Percentiles rank a stretch among this genome's conserved stretches.
phyloP scores from a whole-genome alignment of 92 coral and sea anemone species.

The Palythoa grandis region DNA sequence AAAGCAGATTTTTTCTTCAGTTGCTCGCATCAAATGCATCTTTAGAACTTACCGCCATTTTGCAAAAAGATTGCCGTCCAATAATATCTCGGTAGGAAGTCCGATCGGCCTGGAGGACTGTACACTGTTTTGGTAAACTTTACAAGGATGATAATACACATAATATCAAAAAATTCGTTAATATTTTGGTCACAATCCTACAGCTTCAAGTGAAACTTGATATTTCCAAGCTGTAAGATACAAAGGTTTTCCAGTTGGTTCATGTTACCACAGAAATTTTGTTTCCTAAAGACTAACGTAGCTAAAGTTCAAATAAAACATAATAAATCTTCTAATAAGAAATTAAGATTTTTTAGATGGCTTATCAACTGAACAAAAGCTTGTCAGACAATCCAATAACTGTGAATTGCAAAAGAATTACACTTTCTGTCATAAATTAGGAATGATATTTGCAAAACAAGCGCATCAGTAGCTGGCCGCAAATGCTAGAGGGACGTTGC shows the following conservation, averaged over 20 bases:
- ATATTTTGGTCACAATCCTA: background rate
- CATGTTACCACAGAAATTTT: background rate
- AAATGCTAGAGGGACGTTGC: no score
- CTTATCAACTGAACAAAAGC: background rate
- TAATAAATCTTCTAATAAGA: background rate
- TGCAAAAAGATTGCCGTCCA: slow-evolving; percentile 25
- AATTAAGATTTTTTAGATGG: background rate
- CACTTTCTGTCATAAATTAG: background rate
- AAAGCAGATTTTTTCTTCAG: background rate
- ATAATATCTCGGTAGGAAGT: slow-evolving; percentile 38
- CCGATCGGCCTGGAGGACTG: slow-evolving; percentile 17
- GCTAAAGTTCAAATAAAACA: background rate
- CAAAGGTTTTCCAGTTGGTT: background rate
- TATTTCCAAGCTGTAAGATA: background rate
- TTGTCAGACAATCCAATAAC: slow-evolving; percentile 20
- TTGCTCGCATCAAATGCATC: background rate
- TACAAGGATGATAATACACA: slow-evolving; percentile 23
- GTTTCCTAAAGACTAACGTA: background rate
- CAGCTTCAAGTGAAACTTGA: background rate
- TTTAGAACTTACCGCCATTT: slow-evolving; percentile 39
- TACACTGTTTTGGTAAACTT: slow-evolving; percentile 19
- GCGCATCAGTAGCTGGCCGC: background rate
- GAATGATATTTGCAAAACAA: slow-evolving; percentile 21
- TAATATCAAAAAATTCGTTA: background rate
- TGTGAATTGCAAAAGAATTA: background rate